Percentiles rank a stretch among this genome's conserved stretches.
phyloP scores from a whole-genome alignment of 2,888 invertebrate genomes.

The Agrotis ipsilon region DNA sequence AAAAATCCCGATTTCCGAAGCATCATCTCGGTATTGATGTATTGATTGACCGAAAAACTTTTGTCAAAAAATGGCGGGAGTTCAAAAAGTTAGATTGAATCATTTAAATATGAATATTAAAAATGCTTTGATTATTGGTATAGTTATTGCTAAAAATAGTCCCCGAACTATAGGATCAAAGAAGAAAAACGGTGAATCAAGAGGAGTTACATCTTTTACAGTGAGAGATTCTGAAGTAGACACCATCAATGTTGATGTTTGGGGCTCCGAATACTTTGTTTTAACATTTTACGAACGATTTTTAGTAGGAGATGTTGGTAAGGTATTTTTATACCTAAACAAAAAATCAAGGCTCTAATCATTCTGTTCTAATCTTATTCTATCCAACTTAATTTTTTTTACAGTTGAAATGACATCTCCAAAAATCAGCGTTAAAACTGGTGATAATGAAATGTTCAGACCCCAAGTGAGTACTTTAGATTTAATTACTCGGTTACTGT shows the following conservation, averaged over 20 bases:
- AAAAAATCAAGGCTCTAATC: background rate
- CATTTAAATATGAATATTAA: slow-evolving; percentile 84
- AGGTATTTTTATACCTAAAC: slow-evolving; percentile 23
- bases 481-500: background rate
- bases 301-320: slow-evolving; percentile 94
- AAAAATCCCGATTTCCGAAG: background rate
- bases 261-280: slow-evolving; percentile 93
- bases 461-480: slow-evolving; percentile 88
- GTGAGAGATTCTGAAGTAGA: slow-evolving; percentile 93
- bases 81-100: slow-evolving; percentile 83
- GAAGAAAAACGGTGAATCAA: slow-evolving; percentile 88
- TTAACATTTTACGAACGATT: slow-evolving; percentile 92
- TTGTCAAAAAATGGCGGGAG: slow-evolving; percentile 81
- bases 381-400: slow-evolving; percentile 56
- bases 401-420: slow-evolving; percentile 94
- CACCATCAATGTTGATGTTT: slow-evolving; percentile 94
- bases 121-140: slow-evolving; percentile 89
- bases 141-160: slow-evolving; percentile 93
- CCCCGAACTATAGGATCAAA: slow-evolving; percentile 89
- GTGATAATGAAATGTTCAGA: slow-evolving; percentile 91
- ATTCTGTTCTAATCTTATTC: background rate
- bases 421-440: slow-evolving; percentile 91
- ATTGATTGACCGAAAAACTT: too few species aligned
- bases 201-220: slow-evolving; percentile 95
- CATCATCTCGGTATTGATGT: too few species aligned